These are phyloP conservation scores for Microcaecilia unicolor DNA, from an alignment of 2,797 vertebrate species.

Conservation along the genomic window DNA sequence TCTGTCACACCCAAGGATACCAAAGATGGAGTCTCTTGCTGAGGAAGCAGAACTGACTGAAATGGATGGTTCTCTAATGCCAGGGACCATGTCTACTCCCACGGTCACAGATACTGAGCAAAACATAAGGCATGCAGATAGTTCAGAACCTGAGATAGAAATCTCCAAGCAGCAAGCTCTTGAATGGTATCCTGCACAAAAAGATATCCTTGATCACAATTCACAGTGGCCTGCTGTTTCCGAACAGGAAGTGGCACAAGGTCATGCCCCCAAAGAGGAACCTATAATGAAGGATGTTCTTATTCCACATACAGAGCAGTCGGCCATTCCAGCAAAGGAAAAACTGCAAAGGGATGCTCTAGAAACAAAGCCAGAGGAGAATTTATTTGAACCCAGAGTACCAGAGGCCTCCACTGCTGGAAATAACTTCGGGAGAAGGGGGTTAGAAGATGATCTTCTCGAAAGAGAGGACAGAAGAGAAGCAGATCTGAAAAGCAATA, in stretches of 20 bases:
- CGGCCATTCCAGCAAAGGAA: neutral
- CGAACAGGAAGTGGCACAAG: conserved; percentile 3
- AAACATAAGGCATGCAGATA: rapidly evolving
- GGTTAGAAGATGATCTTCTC: neutral
- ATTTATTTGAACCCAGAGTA: rapidly evolving
- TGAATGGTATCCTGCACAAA: neutral
- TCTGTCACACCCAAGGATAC: conserved; percentile 12
- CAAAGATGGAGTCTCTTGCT: conserved; percentile 35
- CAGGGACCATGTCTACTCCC: rapidly evolving
- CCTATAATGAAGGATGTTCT: conserved; percentile 2
- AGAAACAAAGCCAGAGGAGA: rapidly evolving
- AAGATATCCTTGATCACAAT: conserved; percentile 31
- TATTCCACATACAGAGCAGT: neutral
- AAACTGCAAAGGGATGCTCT: neutral
- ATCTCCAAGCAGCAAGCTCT: rapidly evolving
- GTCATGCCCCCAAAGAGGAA: conserved; percentile 7
- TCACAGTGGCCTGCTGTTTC: neutral
- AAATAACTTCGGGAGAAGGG: neutral
- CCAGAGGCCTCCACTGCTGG: too few relatives aligned
- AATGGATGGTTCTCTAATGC: neutral
- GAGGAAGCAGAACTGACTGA: conserved; percentile 20
- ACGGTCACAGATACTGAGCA: neutral
- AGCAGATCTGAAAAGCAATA: neutral
- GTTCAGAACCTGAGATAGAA: neutral
- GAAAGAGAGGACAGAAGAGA: neutral